Evolutionary conservation across 2,888 invertebrate species (phyloP).

Genomic region (Eupithecia subumbrata): DNA sequence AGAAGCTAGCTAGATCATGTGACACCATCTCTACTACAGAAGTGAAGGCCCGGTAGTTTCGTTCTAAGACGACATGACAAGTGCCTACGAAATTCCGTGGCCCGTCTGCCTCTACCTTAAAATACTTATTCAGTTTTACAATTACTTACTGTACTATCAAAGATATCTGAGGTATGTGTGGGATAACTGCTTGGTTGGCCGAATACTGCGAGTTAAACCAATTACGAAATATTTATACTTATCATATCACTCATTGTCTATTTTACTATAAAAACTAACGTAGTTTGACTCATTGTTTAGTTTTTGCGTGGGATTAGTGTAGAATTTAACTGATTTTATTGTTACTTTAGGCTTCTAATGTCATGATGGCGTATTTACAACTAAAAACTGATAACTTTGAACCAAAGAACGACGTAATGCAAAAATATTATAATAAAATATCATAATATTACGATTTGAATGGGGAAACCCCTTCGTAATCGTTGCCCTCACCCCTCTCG

Average conservation of each 20-base stretch:
- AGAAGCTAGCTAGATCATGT: too few relatives aligned
- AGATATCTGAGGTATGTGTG: constrained; percentile 16
- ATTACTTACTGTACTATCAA: constrained; percentile 9
- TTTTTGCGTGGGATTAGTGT: constrained; percentile 23
- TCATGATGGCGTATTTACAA: background rate
- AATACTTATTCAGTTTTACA: background rate
- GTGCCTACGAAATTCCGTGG: background rate
- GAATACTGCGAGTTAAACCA: constrained; percentile 19
- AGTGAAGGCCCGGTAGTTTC: background rate
- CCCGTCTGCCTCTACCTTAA: background rate
- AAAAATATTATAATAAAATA: background rate
- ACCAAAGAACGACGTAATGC: background rate
- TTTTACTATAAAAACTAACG: too few relatives aligned
- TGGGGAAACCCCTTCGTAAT: background rate
- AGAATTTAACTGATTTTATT: background rate
- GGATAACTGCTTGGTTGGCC: constrained; percentile 14
- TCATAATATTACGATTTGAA: background rate
- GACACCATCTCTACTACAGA: too few relatives aligned
- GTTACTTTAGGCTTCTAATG: background rate
- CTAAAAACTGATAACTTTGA: background rate
- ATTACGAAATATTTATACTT: constrained; percentile 29
- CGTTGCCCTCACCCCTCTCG: background rate
- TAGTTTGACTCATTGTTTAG: constrained; percentile 10
- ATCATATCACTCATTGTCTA: constrained; percentile 16
- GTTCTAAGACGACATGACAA: background rate